phyloP scores from a whole-genome alignment of 2,888 invertebrate genomes.

The Chymomyza fuscimana region DNA sequence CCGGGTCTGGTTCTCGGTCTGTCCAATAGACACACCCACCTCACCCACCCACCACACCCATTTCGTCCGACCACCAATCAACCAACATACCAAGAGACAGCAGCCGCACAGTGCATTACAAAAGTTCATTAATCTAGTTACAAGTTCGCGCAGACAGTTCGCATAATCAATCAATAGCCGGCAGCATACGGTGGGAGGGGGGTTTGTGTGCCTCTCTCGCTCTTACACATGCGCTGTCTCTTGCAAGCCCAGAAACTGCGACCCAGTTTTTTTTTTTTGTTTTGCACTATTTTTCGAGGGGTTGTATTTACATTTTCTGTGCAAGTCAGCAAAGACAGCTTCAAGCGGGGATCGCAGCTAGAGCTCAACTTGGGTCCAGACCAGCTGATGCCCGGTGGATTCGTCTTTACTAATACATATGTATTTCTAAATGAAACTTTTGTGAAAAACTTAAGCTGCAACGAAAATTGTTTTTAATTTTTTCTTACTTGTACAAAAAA shows the following conservation, averaged over 20 bases:
- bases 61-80: not conserved
- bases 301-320: not conserved
- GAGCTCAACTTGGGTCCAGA: not conserved
- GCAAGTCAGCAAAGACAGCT: not conserved
- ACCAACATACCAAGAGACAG: not conserved
- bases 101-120: slow-evolving; percentile 45
- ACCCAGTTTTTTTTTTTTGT: not conserved
- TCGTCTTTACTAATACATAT: too few species aligned
- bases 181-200: slow-evolving; percentile 45
- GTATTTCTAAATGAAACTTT: too few species aligned
- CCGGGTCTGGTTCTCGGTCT: too few species aligned
- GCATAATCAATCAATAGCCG: slow-evolving; percentile 74
- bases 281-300: not conserved
- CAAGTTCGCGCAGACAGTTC: slow-evolving; percentile 71
- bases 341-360: not conserved
- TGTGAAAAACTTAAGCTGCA: too few species aligned
- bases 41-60: too few species aligned
- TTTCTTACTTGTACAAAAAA: too few species aligned
- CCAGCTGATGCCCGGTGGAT: too few species aligned
- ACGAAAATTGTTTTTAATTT: too few species aligned
- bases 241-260: not conserved
- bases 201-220: not conserved
- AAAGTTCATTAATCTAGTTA: slow-evolving; percentile 77
- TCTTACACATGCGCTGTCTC: not conserved
- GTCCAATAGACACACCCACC: not conserved